phyloP scores from a whole-genome alignment of 2,797 vertebrate genomes.

The Enteromius thamalakanensis region DNA sequence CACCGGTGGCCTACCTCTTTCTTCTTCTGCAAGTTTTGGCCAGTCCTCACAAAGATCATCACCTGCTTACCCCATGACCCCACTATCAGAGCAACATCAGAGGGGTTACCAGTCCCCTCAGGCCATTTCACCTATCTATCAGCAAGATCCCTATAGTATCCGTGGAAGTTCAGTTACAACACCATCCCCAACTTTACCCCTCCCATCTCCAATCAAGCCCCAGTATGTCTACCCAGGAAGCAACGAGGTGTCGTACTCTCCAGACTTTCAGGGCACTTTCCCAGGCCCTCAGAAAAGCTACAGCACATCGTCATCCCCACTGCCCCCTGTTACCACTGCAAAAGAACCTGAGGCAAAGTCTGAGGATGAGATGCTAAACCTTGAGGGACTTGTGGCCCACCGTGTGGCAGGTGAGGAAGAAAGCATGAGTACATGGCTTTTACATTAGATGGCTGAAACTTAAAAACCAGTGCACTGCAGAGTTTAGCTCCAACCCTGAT shows the following conservation, averaged over 20 bases:
- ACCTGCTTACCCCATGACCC: constrained; percentile 68
- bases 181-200: constrained; percentile 65
- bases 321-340: constrained; percentile 71
- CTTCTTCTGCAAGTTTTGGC: constrained; percentile 66
- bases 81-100: constrained; percentile 70
- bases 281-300: constrained; percentile 65
- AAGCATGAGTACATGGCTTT: neutral
- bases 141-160: constrained; percentile 74
- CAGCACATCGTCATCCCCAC: constrained; percentile 77
- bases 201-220: constrained; percentile 69
- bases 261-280: constrained; percentile 73
- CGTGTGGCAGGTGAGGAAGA: constrained; percentile 89
- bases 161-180: constrained; percentile 51
- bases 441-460: neutral
- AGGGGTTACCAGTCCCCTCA: constrained; percentile 68
- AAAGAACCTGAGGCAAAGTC: constrained; percentile 81
- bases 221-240: constrained; percentile 62
- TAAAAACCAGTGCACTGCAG: neutral
- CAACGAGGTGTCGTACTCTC: constrained; percentile 68
- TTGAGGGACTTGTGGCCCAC: constrained; percentile 95
- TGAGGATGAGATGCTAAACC: constrained; percentile 86
- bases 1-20: constrained; percentile 66
- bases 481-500: too few species aligned
- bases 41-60: constrained; percentile 76
- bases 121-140: constrained; percentile 69